phyloP scores from a whole-genome alignment of 2,888 invertebrate genomes.

The Drosophila greeni region DNA sequence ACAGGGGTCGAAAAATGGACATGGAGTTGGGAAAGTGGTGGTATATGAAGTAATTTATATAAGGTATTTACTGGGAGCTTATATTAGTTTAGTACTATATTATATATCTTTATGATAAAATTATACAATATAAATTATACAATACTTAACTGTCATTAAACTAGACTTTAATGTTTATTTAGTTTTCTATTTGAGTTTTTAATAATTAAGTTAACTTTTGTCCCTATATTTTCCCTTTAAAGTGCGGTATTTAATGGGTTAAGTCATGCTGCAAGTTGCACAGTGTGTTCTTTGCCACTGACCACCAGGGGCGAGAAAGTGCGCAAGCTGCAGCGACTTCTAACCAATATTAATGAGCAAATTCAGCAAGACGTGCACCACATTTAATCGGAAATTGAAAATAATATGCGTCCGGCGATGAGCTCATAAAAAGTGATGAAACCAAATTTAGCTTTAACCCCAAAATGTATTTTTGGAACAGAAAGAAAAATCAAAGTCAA shows the following conservation, averaged over 20 bases:
- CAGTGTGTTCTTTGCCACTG: slow-evolving; percentile 52
- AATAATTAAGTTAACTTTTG: accelerated
- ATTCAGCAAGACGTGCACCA: slow-evolving; percentile 70
- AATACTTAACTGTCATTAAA: too few relatives aligned
- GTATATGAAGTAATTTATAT: neutral
- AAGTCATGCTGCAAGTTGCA: slow-evolving; percentile 52
- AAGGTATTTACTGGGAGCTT: neutral
- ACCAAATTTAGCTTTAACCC: neutral
- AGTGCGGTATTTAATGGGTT: neutral
- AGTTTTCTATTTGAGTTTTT: too few relatives aligned
- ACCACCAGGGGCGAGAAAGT: slow-evolving; percentile 41
- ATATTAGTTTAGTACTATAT: neutral
- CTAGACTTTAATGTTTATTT: too few relatives aligned
- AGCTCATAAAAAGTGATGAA: slow-evolving; percentile 34
- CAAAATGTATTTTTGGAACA: too few relatives aligned
- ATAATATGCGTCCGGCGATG: slow-evolving; percentile 47
- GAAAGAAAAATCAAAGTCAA: neutral
- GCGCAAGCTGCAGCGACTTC: slow-evolving; percentile 43
- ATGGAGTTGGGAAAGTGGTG: neutral
- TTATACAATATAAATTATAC: too few relatives aligned
- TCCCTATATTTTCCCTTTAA: neutral
- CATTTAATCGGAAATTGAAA: slow-evolving; percentile 63
- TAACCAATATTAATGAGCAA: slow-evolving; percentile 75
- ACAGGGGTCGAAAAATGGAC: neutral
- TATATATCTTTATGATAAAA: neutral